Conservation (phyloP, 2,797 vertebrate genomes). For the Xiphorhynchus erythropygius region DNA sequence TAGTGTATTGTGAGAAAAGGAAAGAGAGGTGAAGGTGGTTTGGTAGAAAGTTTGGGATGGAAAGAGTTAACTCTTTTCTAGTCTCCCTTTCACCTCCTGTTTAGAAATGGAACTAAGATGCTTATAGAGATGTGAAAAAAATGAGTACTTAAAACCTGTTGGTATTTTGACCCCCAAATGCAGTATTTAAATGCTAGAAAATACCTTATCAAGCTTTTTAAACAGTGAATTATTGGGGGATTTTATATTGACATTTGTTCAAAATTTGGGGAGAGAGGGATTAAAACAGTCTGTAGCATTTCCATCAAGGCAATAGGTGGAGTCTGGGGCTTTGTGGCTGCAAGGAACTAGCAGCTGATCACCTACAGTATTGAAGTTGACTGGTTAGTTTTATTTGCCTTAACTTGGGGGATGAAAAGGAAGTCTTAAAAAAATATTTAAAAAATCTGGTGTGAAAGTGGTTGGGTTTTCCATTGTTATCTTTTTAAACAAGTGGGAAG, state of each 20-base stretch:
- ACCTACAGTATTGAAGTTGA: neutral
- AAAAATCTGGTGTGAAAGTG: neutral
- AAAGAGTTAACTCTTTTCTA: slow-evolving; percentile 27
- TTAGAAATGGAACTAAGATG: slow-evolving; percentile 30
- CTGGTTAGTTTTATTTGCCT: neutral
- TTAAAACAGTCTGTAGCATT: neutral
- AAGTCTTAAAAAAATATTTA: neutral
- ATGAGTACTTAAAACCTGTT: neutral
- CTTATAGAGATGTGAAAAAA: neutral
- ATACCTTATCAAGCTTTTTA: neutral
- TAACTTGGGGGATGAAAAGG: neutral
- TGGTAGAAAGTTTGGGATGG: neutral
- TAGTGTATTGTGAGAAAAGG: slow-evolving; percentile 2
- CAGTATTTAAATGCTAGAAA: neutral
- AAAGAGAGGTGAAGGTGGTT: neutral
- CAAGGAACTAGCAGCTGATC: neutral
- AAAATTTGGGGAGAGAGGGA: neutral
- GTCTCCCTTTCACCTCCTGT: neutral
- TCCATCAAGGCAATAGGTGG: neutral
- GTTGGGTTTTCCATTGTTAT: neutral
- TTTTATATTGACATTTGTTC: neutral
- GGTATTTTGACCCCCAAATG: neutral
- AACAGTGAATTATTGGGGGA: neutral
- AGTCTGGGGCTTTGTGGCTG: neutral
- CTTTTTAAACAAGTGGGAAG: neutral